A percentile compares a stretch with the other conserved stretches of the same genome.
Evolutionary conservation across 1,140 invertebrate genomes (phyloP).

Genomic region (Nephila pilipes): DNA sequence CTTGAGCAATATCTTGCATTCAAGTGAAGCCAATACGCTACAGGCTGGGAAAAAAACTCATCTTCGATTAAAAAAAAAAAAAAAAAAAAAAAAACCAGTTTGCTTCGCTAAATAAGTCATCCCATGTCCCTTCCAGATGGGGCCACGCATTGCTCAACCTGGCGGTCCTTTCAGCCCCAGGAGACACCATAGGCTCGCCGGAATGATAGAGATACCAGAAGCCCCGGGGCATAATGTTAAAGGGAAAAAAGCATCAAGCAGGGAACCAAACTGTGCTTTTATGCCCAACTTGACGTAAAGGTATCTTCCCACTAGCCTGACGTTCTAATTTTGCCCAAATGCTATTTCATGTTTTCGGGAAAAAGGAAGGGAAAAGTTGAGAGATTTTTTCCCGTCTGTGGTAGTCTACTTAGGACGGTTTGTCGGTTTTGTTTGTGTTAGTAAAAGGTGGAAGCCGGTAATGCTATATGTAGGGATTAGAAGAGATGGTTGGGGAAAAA

Average conservation of each 20-base stretch:
- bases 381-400: background rate
- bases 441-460: conserved; percentile 2
- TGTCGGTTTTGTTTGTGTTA: background rate
- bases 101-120: conserved; percentile 26
- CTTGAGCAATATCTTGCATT: too few species aligned
- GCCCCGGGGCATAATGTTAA: conserved; percentile 18
- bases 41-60: too few species aligned
- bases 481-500: background rate
- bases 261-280: conserved; percentile 54
- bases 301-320: conserved; percentile 70
- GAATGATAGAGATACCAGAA: conserved; percentile 27
- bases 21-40: too few species aligned
- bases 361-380: conserved; percentile 11
- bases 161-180: background rate
- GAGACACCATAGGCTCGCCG: conserved; percentile 38
- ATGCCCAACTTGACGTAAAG: conserved; percentile 53
- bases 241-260: background rate
- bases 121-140: background rate
- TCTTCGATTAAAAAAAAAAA: background rate
- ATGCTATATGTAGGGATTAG: conserved; percentile 25
- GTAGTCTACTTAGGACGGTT: background rate
- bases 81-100: background rate
- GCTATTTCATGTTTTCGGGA: conserved; percentile 70
- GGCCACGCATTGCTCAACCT: too few species aligned
- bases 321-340: conserved; percentile 68